A percentile compares a stretch with the other conserved stretches of the same genome.
These are phyloP conservation scores for Esox niger DNA, from an alignment of 2,113 vertebrate species.

Conservation along the genomic window DNA sequence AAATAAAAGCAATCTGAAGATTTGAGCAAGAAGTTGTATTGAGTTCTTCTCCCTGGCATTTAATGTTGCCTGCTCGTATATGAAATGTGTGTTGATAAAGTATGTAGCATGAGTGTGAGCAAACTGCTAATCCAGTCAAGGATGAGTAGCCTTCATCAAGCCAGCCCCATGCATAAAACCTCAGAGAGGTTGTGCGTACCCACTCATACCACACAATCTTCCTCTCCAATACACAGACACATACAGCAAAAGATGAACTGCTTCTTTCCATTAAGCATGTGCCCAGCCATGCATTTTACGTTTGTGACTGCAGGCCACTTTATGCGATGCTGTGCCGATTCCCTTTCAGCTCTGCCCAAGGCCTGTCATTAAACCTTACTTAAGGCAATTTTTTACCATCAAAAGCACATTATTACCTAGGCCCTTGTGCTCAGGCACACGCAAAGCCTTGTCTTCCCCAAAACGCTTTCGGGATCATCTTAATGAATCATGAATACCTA, in stretches of 20 bases:
- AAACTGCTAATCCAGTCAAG: background rate
- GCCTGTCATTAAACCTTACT: too few relatives aligned
- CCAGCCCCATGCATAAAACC: constrained; percentile 7
- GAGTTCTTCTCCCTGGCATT: background rate
- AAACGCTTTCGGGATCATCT: constrained; percentile 42
- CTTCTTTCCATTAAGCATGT: constrained; percentile 7
- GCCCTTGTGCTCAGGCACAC: too few relatives aligned
- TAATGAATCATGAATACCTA: constrained; percentile 48
- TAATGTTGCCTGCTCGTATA: constrained; percentile 13
- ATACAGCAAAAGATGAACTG: background rate
- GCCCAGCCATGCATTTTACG: constrained; percentile 1
- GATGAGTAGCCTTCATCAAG: constrained; percentile 21
- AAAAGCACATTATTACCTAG: too few relatives aligned
- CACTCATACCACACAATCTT: background rate
- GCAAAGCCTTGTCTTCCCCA: constrained; percentile 28
- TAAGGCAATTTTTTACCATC: too few relatives aligned
- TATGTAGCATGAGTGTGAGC: constrained; percentile 10
- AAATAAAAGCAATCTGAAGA: constrained; percentile 7
- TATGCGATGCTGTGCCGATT: constrained; percentile 16
- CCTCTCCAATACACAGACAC: constrained; percentile 7
- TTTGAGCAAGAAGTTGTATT: constrained; percentile 31
- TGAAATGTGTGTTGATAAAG: background rate
- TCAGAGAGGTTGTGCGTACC: background rate
- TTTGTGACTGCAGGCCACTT: constrained; percentile 37
- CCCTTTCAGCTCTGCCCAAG: constrained; percentile 29